phyloP scores from a whole-genome alignment of 2,113 vertebrate species.

The Ploceus nigricollis region DNA sequence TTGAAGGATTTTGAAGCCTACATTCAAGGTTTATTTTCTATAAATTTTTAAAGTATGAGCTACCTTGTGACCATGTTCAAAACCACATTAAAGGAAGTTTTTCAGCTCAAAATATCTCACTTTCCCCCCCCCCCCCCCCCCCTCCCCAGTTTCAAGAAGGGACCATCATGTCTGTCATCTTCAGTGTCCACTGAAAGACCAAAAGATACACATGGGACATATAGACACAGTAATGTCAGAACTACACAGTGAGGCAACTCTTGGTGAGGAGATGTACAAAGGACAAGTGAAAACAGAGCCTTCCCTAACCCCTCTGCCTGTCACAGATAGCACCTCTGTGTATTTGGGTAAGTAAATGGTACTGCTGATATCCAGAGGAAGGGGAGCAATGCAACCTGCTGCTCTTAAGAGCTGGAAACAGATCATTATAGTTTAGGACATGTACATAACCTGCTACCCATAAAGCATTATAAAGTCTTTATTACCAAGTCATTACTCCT shows the following conservation, averaged over 20 bases:
- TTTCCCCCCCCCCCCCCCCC: rapidly evolving
- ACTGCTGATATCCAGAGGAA: background rate
- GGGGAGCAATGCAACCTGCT: background rate
- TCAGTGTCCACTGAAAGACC: background rate
- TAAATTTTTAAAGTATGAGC: background rate
- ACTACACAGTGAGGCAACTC: background rate
- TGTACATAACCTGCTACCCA: background rate
- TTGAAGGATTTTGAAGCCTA: background rate
- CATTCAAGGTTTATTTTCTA: background rate
- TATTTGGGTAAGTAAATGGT: background rate
- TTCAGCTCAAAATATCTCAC: background rate
- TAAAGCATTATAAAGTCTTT: background rate
- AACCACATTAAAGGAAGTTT: background rate
- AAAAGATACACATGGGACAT: background rate
- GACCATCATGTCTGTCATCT: background rate
- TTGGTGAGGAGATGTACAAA: background rate
- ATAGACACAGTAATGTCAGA: background rate
- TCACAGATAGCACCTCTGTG: background rate
- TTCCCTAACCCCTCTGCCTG: background rate
- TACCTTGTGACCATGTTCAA: background rate
- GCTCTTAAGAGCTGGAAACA: background rate
- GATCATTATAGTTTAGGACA: background rate
- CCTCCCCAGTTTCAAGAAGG: background rate
- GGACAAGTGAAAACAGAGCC: background rate
- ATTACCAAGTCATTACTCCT: background rate